A percentile compares a stretch with the other conserved stretches of the same genome.
Conservation (phyloP, 2,888 invertebrate genomes). For the Hecatera dysodea region DNA sequence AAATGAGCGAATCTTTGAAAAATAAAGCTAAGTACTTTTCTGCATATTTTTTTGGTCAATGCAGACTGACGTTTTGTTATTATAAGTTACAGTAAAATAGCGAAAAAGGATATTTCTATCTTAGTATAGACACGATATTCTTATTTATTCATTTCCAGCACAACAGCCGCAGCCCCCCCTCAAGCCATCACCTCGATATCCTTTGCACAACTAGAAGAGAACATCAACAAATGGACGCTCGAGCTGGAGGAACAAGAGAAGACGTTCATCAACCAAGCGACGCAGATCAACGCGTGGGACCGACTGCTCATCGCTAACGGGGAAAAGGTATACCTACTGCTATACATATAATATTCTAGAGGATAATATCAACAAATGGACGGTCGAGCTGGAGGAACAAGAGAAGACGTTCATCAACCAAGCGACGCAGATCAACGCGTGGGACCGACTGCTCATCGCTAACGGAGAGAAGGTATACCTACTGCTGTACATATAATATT, state of each 20-base stretch:
- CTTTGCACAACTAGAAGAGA: slow-evolving; percentile 96
- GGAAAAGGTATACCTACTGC: slow-evolving; percentile 93
- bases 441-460: slow-evolving; percentile 97
- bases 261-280: slow-evolving; percentile 97
- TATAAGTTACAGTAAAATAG: no score
- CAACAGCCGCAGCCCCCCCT: slow-evolving; percentile 76
- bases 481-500: no score
- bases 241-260: slow-evolving; percentile 98
- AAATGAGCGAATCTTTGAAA: no score
- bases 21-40: no score
- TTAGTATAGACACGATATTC: neutral
- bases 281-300: slow-evolving; percentile 99
- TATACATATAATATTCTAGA: no score
- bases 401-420: slow-evolving; percentile 98
- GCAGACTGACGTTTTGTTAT: no score
- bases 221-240: slow-evolving; percentile 98
- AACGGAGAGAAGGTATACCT: slow-evolving; percentile 96
- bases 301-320: slow-evolving; percentile 96
- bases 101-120: no score
- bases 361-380: slow-evolving; percentile 98
- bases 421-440: slow-evolving; percentile 98
- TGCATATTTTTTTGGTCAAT: no score
- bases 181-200: slow-evolving; percentile 91
- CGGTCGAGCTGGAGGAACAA: slow-evolving; percentile 97
- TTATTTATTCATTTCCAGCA: slow-evolving; percentile 20